Evolutionary conservation across 2,888 invertebrate genomes (phyloP), one percentile per base, ranked within the genome.

Genomic region (Ariolimax columbianus): DNA sequence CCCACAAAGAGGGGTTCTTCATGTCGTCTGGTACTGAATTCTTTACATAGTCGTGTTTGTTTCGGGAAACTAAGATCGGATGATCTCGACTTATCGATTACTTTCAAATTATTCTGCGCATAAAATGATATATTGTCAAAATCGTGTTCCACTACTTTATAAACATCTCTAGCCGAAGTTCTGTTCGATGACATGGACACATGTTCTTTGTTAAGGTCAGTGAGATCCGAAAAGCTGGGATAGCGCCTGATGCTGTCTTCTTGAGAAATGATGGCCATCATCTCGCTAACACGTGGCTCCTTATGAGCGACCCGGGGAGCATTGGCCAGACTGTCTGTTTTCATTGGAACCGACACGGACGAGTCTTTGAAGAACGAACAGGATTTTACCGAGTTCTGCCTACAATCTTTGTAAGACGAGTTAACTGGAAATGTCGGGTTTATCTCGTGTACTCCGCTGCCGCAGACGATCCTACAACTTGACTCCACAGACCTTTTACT

Each of bases 211-310:
- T 83, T 51, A 4, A 84, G 38, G n/a, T 84, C 51, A 2, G 84
- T 79, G 2, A 84, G 72, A 36, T 84, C 63, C 7, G 72, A 17
- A 23, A 70, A 84, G 43, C 84, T 84, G n/a, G 84, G 78, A 26
- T 84, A 84, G 11, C 84, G 33, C 33, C 79, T 79, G 17, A 84
- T 79, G n/a, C 17, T 84, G n/a, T 79, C 84, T 36, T 79, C 84
- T 23, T 40, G 72, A 26, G 72, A 78, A 11, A 84, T 68, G 6
- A 78, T 33, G 14, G 78, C 70, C 77, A 83, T 83, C 19, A 72
- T 55, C 2, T 72, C 43, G 17, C 19, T 59, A 17, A 43, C 40
- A 3, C 59, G 26, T 2, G 73, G 33, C 23, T 84, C 84, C 0
- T 38, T 33, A 33, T 59, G 78, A 55, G 40, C 63, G 0, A 30